These are phyloP conservation scores for Acrocephalus kingi DNA, from an alignment of 2,113 vertebrate species.

Conservation along the genomic window DNA sequence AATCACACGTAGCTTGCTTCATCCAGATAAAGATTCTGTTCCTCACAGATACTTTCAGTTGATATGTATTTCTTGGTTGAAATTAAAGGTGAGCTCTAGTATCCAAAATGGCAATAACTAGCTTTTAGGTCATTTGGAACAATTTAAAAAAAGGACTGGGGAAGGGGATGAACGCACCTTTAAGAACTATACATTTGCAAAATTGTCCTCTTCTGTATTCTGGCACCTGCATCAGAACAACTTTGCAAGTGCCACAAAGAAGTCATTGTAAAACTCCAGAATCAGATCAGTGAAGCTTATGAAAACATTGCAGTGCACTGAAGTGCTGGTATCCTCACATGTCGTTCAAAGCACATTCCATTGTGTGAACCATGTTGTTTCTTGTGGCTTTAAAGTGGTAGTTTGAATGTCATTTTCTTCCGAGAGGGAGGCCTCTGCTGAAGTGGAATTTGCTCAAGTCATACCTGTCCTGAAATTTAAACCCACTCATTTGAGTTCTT, in stretches of 20 bases:
- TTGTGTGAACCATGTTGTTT: conserved; percentile 68
- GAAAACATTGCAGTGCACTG: conserved; percentile 52
- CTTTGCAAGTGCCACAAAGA: conserved; percentile 58
- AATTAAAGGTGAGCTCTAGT: conserved; percentile 72
- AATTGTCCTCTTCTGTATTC: conserved; percentile 36
- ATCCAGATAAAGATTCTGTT: conserved; percentile 61
- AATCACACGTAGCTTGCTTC: conserved; percentile 41
- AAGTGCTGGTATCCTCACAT: conserved; percentile 56
- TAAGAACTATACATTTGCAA: not conserved
- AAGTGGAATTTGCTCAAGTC: conserved; percentile 31
- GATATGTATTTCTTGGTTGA: conserved; percentile 60
- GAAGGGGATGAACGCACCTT: not conserved
- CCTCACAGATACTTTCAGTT: conserved; percentile 60
- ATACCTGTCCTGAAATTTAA: conserved; percentile 3
- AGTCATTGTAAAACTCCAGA: conserved; percentile 75
- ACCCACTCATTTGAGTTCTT: not conserved
- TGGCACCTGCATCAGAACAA: conserved; percentile 39
- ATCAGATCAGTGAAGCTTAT: conserved; percentile 70
- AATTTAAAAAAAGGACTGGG: not conserved
- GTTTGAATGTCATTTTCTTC: conserved; percentile 64
- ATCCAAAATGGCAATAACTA: conserved; percentile 18
- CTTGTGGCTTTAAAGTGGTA: conserved; percentile 68
- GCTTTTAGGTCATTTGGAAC: conserved; percentile 28
- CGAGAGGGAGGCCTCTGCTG: conserved; percentile 42
- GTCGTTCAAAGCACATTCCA: conserved; percentile 68